Evolutionary conservation across 1,140 invertebrate genomes (phyloP), one percentile per base, ranked within the genome.

Genomic region (Sweltsa coloradensis): DNA sequence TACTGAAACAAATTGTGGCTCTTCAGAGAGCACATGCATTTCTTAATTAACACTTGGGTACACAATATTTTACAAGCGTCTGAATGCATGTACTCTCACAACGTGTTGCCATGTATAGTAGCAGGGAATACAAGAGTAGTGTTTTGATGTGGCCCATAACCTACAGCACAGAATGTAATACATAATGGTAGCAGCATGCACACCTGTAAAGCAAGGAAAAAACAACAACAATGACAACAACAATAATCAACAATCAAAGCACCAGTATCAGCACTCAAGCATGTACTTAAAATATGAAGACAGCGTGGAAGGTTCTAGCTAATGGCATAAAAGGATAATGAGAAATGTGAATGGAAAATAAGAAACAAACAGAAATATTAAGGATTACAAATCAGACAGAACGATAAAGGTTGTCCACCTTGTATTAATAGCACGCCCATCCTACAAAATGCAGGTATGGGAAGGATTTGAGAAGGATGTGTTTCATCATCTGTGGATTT

Each of bases 181-280:
- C 23, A 34, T 37, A 46, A 46, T 41, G 24, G 47, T 52, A 52
- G 51, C 51, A 45, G 47, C 51, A 52, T 52, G 51, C 51, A 52
- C 51, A 52, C 51, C 51, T 52, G 51, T 43, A 52, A 52, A 52
- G 51, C 51, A 52, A 52, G 51, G 51, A 50, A 50, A n/a, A 46
- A 26, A 49, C 44, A 46, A 46, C 47, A 43, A 52, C 43, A 49
- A 45, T 45, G 39, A 52, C 42, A 52, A 49, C 40, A 52, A 52
- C 42, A 49, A 52, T 49, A 26, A 46, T 45, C 25, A 49, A 52
- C 51, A 52, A 52, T 45, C 42, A 52, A 52, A 52, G 51, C 51
- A 52, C 47, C 51, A 45, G 16, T 52, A 49, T 52, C 47, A 50
- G 48, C 48, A 50, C 48, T 50, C 48, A 51, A 51, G 50, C 50